Conservation (phyloP, 2,888 invertebrate species). For the Galerucella nymphaeae region DNA sequence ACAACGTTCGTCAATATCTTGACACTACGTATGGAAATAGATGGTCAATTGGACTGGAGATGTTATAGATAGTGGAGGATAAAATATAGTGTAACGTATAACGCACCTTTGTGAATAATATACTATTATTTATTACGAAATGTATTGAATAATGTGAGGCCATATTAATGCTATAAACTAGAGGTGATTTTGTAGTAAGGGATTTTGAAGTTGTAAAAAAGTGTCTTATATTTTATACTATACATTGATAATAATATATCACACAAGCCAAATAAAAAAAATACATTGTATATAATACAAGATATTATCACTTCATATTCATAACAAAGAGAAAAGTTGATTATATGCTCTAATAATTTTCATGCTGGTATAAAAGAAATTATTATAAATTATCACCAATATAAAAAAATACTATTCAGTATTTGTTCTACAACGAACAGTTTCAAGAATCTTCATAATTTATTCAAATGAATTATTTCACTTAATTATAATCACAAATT, state of each 20-base stretch:
- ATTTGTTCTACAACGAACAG: slow-evolving; percentile 39
- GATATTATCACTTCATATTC: slow-evolving; percentile 29
- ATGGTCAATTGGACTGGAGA: no score
- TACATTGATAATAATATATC: not conserved
- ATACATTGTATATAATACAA: not conserved
- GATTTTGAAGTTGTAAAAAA: no score
- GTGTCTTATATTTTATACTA: no score
- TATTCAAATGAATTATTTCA: slow-evolving; percentile 28
- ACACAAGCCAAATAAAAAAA: not conserved
- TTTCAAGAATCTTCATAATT: slow-evolving; percentile 25
- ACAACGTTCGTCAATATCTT: no score
- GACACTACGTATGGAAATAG: no score
- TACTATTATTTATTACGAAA: no score
- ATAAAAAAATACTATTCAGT: slow-evolving; percentile 34
- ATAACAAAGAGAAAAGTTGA: slow-evolving; percentile 47
- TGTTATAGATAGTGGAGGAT: no score
- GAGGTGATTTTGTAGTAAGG: no score
- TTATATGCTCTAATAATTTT: slow-evolving; percentile 45
- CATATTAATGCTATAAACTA: no score
- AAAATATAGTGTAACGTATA: no score
- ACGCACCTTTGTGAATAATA: no score
- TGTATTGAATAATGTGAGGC: no score
- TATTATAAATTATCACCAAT: slow-evolving; percentile 41
- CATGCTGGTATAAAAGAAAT: slow-evolving; percentile 38
- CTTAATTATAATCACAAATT: slow-evolving; percentile 24